Evolutionary conservation across 2,797 vertebrate genomes (phyloP).

Genomic region (Coranthus polyacanthus): DNA sequence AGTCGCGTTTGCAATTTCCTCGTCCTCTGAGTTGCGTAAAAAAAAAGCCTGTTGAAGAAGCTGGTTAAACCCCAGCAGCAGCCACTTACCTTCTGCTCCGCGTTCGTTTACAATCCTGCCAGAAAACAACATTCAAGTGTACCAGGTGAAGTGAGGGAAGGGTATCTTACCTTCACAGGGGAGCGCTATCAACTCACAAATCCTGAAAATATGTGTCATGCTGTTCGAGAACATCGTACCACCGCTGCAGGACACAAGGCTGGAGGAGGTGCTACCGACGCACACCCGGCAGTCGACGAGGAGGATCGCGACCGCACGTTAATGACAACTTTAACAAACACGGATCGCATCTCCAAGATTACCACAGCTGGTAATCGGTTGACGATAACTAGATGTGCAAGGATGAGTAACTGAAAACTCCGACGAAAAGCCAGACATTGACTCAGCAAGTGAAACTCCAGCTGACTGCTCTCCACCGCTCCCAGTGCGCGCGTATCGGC

Average conservation of each 20-base stretch:
- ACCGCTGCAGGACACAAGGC: constrained; percentile 2
- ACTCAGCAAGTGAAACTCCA: background rate
- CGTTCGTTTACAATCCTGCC: fast-evolving
- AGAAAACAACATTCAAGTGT: background rate
- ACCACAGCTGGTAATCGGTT: background rate
- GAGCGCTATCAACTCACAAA: constrained; percentile 49
- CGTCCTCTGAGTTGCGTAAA: constrained; percentile 28
- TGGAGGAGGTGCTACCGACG: constrained; percentile 62
- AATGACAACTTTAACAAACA: background rate
- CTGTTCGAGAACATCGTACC: constrained; percentile 20
- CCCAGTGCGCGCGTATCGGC: background rate
- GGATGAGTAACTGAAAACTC: background rate
- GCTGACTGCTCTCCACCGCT: background rate
- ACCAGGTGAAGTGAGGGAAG: background rate
- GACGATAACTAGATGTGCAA: fast-evolving
- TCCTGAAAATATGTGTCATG: constrained; percentile 51
- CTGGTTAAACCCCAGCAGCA: background rate
- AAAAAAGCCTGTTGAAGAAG: constrained; percentile 8
- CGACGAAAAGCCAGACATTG: background rate
- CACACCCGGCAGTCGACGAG: constrained; percentile 14
- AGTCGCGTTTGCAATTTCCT: constrained; percentile 49
- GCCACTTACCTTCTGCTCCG: background rate
- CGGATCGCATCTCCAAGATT: background rate
- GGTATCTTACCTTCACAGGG: constrained; percentile 61
- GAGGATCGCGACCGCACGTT: too few species aligned